Evolutionary conservation across 2,797 vertebrate species (phyloP), one percentile per base, ranked within the genome.

Genomic region (Onychomys leucogaster): DNA sequence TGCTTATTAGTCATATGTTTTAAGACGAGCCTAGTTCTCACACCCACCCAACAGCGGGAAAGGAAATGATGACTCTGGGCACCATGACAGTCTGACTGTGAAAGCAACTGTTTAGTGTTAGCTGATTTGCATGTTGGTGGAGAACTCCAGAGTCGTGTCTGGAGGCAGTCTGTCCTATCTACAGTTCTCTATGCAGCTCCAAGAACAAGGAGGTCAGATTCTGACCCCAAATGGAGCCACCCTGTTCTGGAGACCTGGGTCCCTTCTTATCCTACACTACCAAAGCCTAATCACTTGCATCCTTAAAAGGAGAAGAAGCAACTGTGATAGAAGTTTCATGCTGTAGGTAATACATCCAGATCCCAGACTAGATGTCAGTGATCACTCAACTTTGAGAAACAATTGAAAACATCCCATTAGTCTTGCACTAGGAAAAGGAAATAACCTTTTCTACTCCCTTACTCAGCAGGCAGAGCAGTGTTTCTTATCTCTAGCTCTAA

Each of bases 1-100:
- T 10, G 37, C 88, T 96, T 86, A 95, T 96, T 97, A 97, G 95
- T 98, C 97, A 98, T 97, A 93, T 71, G 71, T 83, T 96, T 98
- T 96, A 75, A 96, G 91, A 96, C 11, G 93, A 97, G 94, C 96
- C 84, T 69, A 73, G 92, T 78, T 96, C 92, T 96, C 95, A 97
- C 97, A 90, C 97, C 92, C 97, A 97, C 96, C 85, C 57, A 46
- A 78, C 52, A 94, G 94, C 85, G 83, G 95, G 91, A 91, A 85
- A 89, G 85, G 96, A 97, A 97, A 91, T 59, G 94, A 96, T 94
- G 86, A 77, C 92, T 97, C 96, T 93, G 97, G 95, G 96, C 95
- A 95, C 96, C 85, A 91, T 77, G 96, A 96, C 88, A 93, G 65
- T 81, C 65, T 89, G 94, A 92, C 92, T 95, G 91, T 90, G 90